Evolutionary conservation across 2,797 vertebrate genomes (phyloP), one percentile per base, ranked within the genome.

Genomic region (Echeneis naucrates): DNA sequence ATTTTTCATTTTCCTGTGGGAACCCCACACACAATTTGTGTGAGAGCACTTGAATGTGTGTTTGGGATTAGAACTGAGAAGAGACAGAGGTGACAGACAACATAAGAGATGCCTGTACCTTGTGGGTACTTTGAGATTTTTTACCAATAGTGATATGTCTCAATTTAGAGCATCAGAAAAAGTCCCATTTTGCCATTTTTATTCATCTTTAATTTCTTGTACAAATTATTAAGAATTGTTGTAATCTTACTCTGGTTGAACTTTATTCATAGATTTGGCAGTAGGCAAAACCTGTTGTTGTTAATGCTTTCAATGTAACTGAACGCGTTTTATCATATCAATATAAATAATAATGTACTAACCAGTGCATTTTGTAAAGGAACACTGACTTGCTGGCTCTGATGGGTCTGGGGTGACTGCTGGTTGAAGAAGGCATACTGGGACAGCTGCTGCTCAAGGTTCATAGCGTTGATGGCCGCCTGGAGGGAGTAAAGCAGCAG

Each of bases 371-470:
- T 12, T 23, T 45, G 3, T 45, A 13, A 24, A 62, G 23, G 47
- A 52, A 48, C n/a, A 80, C 89, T 86, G 63, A 93, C 92, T 71
- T 89, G 88, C 72, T 91, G 92, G 77, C 55, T 87, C 51, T 88
- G 87, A 38, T 84, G 89, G 23, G 75, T 93, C 89, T 95, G 96
- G 30, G 95, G 88, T 5, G 92, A 88, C 89, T 95, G 96, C 88
- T 96, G 97, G 83, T 87, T 95, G 89, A 97, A 97, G 90, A 98
- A 98, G 14, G 95, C 86, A 0, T 96, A 98, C 5, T 96, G 95
- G 37, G 96, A 94, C 82, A 97, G 94, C 89, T 97, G 96, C 90
- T 97, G 97, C 78, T 98, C 97, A 80, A 98, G 92, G 66, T 95
- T 94, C 88, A 98, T 91, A 0, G 96, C 93, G 0, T 97, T 96